A percentile compares a stretch with the other conserved stretches of the same genome.
phyloP scores from a whole-genome alignment of 2,888 invertebrate genomes.

The Parnassius smintheus region DNA sequence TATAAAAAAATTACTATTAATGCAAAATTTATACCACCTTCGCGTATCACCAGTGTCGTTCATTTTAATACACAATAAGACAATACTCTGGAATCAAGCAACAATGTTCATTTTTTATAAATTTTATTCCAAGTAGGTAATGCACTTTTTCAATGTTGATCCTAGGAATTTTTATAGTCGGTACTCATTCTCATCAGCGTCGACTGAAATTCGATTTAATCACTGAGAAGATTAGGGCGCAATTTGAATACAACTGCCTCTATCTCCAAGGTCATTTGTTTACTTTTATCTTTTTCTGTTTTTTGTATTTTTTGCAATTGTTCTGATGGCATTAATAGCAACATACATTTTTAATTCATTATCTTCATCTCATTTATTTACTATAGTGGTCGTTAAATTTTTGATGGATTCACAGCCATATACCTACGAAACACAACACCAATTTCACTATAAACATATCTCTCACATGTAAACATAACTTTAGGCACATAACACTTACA shows the following conservation, averaged over 20 bases:
- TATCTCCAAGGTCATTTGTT: conserved; percentile 55
- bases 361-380: not conserved
- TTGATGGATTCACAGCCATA: too few species aligned
- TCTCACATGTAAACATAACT: too few species aligned
- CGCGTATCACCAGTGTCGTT: conserved; percentile 39
- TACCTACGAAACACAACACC: too few species aligned
- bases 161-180: conserved; percentile 63
- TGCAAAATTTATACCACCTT: conserved; percentile 38
- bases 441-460: too few species aligned
- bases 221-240: conserved; percentile 48
- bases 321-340: conserved; percentile 26
- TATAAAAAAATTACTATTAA: not conserved
- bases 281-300: conserved; percentile 38
- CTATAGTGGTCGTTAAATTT: too few species aligned
- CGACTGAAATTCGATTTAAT: conserved; percentile 61
- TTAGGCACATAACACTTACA: too few species aligned
- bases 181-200: conserved; percentile 48
- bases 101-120: conserved; percentile 44
- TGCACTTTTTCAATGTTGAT: conserved; percentile 46
- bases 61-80: conserved; percentile 1
- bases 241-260: conserved; percentile 43
- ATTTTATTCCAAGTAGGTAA: conserved; percentile 22
- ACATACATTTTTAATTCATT: conserved; percentile 1
- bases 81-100: conserved; percentile 14
- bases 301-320: conserved; percentile 27